Conservation (phyloP, 2,113 vertebrate genomes). For the Paracanthobrama guichenoti region DNA sequence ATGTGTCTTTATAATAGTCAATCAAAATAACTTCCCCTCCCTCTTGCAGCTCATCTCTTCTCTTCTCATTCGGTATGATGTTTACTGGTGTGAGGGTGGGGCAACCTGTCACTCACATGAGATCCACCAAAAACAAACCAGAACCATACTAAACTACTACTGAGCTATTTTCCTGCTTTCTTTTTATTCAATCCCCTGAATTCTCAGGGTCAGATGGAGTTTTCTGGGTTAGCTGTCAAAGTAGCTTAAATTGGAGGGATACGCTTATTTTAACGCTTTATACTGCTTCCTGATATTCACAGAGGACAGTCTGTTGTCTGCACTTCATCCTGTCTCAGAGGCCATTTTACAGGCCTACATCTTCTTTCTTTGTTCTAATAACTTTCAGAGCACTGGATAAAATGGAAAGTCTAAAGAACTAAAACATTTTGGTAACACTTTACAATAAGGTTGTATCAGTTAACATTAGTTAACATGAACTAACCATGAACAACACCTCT, state of each 20-base stretch:
- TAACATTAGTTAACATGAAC: too few species aligned
- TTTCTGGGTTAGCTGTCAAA: slow-evolving; percentile 10
- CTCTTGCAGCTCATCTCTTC: too few species aligned
- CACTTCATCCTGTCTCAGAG: not conserved
- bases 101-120: too few species aligned
- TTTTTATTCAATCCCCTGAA: not conserved
- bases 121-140: too few species aligned
- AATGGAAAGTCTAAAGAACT: not conserved
- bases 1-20: too few species aligned
- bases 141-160: not conserved
- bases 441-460: too few species aligned
- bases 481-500: too few species aligned
- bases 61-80: too few species aligned
- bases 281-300: not conserved
- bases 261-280: not conserved
- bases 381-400: not conserved
- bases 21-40: too few species aligned
- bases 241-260: not conserved
- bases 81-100: too few species aligned
- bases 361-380: not conserved
- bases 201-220: slow-evolving; percentile 2
- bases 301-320: not conserved
- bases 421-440: too few species aligned
- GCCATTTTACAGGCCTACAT: not conserved
- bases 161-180: not conserved